phyloP scores from a whole-genome alignment of 2,888 invertebrate species.

The Dorcus parallelipipedus region DNA sequence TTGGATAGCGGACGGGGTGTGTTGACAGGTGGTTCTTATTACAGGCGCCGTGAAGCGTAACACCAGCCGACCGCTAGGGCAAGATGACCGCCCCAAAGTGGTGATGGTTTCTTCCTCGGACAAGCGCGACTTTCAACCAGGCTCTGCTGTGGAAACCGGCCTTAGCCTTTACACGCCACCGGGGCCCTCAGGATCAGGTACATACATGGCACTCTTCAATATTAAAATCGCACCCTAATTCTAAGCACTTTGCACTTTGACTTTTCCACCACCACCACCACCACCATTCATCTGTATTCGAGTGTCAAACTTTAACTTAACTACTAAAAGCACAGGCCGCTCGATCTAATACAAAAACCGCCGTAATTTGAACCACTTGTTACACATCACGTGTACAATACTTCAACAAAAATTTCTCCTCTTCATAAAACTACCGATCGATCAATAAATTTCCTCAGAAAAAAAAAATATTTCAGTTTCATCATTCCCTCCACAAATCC shows the following conservation, averaged over 20 bases:
- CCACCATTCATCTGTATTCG: constrained; percentile 23
- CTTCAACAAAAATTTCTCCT: too few species aligned
- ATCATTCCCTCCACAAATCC: too few species aligned
- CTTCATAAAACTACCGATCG: too few species aligned
- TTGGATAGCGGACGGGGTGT: neutral
- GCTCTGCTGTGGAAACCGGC: constrained; percentile 44
- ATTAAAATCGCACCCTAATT: too few species aligned
- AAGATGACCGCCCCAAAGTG: constrained; percentile 46
- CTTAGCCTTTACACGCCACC: constrained; percentile 49
- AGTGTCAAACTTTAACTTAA: constrained; percentile 22
- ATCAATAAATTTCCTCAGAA: too few species aligned
- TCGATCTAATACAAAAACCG: constrained; percentile 36
- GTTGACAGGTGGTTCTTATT: constrained; percentile 43
- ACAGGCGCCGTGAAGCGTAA: constrained; percentile 47
- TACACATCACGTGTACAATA: constrained; percentile 27
- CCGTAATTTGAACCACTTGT: constrained; percentile 47
- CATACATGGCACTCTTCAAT: constrained; percentile 1
- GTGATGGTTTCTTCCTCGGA: constrained; percentile 46
- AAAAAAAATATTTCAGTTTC: too few species aligned
- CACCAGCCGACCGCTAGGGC: constrained; percentile 42
- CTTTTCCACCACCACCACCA: neutral
- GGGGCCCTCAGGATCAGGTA: constrained; percentile 51
- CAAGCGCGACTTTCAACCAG: constrained; percentile 39
- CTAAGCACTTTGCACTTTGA: constrained; percentile 9
- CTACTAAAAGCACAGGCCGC: constrained; percentile 22